These are phyloP conservation scores for Lophura nycthemera DNA, from an alignment of 2,113 vertebrate genomes.

Conservation along the genomic window DNA sequence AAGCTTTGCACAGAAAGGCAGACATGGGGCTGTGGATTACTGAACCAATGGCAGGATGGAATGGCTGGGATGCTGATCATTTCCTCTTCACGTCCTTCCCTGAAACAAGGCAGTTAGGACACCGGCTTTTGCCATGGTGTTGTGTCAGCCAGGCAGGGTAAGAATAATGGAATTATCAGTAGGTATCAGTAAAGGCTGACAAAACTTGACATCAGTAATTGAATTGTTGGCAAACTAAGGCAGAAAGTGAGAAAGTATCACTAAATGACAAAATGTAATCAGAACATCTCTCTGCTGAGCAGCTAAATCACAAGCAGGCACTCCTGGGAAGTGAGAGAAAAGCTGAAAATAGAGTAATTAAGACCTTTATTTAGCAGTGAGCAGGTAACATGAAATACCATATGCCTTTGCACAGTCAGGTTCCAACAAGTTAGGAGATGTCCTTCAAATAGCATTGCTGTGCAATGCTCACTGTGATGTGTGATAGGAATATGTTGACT, in stretches of 20 bases:
- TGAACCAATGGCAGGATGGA: neutral
- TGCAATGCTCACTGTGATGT: neutral
- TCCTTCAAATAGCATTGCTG: neutral
- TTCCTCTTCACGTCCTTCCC: neutral
- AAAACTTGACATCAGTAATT: neutral
- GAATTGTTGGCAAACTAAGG: neutral
- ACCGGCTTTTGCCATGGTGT: accelerated
- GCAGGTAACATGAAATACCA: neutral
- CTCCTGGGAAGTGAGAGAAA: neutral
- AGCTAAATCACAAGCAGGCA: neutral
- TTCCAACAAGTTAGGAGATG: constrained; percentile 32
- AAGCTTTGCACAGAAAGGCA: neutral
- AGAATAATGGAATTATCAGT: neutral
- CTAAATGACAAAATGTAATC: neutral
- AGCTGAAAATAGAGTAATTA: constrained; percentile 32
- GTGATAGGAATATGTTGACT: neutral
- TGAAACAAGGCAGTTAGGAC: neutral
- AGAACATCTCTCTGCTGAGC: neutral
- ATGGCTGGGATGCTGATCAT: neutral
- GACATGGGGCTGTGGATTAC: neutral
- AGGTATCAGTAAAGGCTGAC: neutral
- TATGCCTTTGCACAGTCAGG: neutral
- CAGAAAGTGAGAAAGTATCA: neutral
- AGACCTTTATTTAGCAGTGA: constrained; percentile 15
- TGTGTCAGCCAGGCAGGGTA: accelerated